Evolutionary conservation across 1,140 invertebrate genomes (phyloP).

Genomic region (Cepaea nemoralis): DNA sequence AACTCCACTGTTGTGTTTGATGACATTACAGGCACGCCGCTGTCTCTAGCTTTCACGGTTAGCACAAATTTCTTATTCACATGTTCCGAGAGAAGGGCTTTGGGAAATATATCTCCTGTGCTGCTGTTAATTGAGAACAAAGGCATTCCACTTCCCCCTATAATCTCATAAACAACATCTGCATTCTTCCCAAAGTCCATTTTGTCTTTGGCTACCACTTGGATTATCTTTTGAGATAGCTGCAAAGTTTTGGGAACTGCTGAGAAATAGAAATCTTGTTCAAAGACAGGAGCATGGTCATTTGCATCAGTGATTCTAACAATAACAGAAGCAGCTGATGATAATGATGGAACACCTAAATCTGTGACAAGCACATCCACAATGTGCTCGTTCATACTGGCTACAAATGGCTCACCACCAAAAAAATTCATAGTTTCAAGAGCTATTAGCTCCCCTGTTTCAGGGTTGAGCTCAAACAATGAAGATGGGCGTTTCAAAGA

Average conservation of each 20-base stretch:
- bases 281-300: slow-evolving; percentile 68
- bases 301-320: slow-evolving; percentile 67
- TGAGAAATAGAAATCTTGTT: slow-evolving; percentile 57
- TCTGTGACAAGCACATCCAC: slow-evolving; percentile 91
- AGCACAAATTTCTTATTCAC: slow-evolving; percentile 68
- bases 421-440: slow-evolving; percentile 87
- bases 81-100: slow-evolving; percentile 73
- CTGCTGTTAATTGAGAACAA: slow-evolving; percentile 57
- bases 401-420: slow-evolving; percentile 79
- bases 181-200: slow-evolving; percentile 66
- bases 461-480: slow-evolving; percentile 89
- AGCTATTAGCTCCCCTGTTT: slow-evolving; percentile 89
- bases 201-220: slow-evolving; percentile 77
- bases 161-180: slow-evolving; percentile 56
- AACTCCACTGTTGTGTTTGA: slow-evolving; percentile 82
- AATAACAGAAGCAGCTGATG: slow-evolving; percentile 72
- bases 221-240: slow-evolving; percentile 77
- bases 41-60: slow-evolving; percentile 82
- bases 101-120: slow-evolving; percentile 81
- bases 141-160: slow-evolving; percentile 58
- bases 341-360: slow-evolving; percentile 91
- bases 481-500: slow-evolving; percentile 87
- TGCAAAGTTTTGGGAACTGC: slow-evolving; percentile 84
- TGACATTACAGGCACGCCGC: slow-evolving; percentile 86
- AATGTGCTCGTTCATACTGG: slow-evolving; percentile 89